These are phyloP conservation scores for Cathartes aura DNA, from an alignment of 2,113 vertebrate species.

Conservation along the genomic window DNA sequence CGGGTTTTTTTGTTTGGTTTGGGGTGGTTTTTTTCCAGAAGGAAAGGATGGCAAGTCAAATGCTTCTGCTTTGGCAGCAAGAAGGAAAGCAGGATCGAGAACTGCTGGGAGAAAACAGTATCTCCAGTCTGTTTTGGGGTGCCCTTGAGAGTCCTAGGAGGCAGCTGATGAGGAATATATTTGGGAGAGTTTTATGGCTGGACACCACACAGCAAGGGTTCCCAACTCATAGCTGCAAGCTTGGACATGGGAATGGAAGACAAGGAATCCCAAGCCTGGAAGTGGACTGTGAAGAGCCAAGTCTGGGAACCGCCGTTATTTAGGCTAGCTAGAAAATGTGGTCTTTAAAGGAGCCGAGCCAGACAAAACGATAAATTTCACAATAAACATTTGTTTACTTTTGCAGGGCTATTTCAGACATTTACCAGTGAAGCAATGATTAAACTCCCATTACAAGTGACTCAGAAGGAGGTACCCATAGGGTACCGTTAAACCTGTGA, in stretches of 20 bases:
- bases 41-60: background rate
- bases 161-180: accelerated
- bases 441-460: background rate
- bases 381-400: background rate
- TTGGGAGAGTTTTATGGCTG: background rate
- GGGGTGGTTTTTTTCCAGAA: background rate
- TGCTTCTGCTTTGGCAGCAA: background rate
- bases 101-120: background rate
- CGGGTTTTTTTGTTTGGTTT: background rate
- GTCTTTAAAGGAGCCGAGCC: background rate
- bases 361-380: background rate
- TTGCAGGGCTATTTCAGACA: background rate
- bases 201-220: no score
- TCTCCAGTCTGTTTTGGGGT: background rate
- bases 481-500: background rate
- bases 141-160: background rate
- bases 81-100: background rate
- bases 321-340: background rate
- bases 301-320: background rate
- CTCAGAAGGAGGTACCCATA: background rate
- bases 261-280: background rate
- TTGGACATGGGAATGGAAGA: background rate
- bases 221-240: no score
- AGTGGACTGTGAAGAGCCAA: background rate
- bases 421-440: background rate